These are phyloP conservation scores for Prionailurus viverrinus DNA, from an alignment of 2,113 vertebrate genomes.

Conservation along the genomic window DNA sequence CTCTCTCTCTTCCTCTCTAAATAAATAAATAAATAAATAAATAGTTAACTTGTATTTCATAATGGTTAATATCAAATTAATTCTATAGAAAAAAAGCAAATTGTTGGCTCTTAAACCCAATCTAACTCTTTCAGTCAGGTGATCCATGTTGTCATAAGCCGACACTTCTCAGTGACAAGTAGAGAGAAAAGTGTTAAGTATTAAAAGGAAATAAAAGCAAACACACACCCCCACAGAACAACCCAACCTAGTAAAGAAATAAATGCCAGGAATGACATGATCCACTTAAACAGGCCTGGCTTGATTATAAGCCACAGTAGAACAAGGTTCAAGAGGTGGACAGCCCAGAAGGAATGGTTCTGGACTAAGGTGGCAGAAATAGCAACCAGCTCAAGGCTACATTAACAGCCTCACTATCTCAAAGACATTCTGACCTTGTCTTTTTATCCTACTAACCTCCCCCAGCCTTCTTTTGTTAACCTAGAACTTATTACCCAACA, in stretches of 20 bases:
- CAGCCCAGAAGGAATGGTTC: background rate
- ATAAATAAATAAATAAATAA: too few species aligned
- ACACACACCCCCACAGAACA: background rate
- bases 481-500: background rate
- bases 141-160: background rate
- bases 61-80: background rate
- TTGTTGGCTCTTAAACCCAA: background rate
- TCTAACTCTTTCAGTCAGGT: background rate
- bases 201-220: background rate
- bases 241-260: background rate
- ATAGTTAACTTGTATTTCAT: background rate
- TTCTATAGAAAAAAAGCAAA: background rate
- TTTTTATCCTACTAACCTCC: rapidly evolving
- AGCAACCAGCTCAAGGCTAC: too few species aligned
- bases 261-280: background rate
- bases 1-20: too few species aligned
- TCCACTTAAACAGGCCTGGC: background rate
- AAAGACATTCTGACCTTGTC: background rate
- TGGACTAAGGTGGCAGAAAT: background rate
- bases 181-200: background rate
- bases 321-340: background rate
- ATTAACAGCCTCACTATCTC: background rate
- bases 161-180: background rate
- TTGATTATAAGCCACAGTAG: background rate
- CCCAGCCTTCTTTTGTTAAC: background rate